These are phyloP conservation scores for Physella acuta DNA, from an alignment of 1,140 invertebrate species.

Conservation along the genomic window DNA sequence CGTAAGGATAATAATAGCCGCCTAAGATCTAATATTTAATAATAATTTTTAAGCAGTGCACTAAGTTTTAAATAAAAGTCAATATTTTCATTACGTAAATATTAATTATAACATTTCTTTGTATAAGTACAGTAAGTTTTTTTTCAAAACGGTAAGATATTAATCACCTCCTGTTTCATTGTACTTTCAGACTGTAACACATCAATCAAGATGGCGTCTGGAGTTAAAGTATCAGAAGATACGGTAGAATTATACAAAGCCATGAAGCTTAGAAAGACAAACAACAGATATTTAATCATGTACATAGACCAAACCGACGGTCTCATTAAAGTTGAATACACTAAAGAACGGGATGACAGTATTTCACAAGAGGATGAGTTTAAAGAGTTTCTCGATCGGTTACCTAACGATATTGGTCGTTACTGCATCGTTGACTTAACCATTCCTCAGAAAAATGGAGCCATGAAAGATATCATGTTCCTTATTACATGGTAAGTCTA, in stretches of 20 bases:
- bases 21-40: background rate
- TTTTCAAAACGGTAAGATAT: background rate
- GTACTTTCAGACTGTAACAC: background rate
- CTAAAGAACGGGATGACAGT: slow-evolving; percentile 1
- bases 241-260: slow-evolving; percentile 12
- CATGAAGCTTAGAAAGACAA: slow-evolving; percentile 17
- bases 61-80: background rate
- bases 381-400: slow-evolving; percentile 1
- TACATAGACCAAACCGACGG: slow-evolving; percentile 7
- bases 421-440: slow-evolving; percentile 22
- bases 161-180: background rate
- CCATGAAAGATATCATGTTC: slow-evolving; percentile 16
- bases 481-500: slow-evolving; percentile 22
- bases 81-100: background rate
- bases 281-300: slow-evolving; percentile 17
- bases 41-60: background rate
- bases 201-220: slow-evolving; percentile 14
- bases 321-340: slow-evolving; percentile 6
- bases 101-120: background rate
- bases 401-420: slow-evolving; percentile 15
- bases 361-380: slow-evolving; percentile 9
- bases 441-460: slow-evolving; percentile 24
- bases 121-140: background rate
- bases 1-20: background rate
- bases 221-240: slow-evolving; percentile 12